phyloP scores from a whole-genome alignment of 2,888 invertebrate genomes.

The Fragum fragum region DNA sequence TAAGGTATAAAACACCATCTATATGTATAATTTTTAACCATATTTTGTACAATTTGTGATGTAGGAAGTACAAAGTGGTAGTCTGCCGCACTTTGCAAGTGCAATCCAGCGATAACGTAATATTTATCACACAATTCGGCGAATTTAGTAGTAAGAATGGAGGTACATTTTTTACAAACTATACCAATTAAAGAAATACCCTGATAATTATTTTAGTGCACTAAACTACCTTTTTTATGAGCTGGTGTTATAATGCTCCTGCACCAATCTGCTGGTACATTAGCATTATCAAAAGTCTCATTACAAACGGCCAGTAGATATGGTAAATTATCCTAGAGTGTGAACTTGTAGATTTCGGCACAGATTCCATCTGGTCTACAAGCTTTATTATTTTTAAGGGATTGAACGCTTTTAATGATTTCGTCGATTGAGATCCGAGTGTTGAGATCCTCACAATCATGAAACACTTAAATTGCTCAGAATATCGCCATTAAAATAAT shows the following conservation, averaged over 20 bases:
- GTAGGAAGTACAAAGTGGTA: no score
- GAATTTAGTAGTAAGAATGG: not conserved
- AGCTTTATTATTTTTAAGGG: not conserved
- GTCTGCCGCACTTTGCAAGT: no score
- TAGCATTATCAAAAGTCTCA: not conserved
- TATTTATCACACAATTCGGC: conserved; percentile 2
- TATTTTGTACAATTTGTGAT: no score
- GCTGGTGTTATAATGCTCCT: conserved; percentile 10
- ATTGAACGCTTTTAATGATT: not conserved
- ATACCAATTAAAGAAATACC: conserved; percentile 42
- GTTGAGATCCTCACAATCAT: conserved; percentile 4
- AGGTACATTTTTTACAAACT: conserved; percentile 26
- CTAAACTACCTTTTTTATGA: conserved; percentile 18
- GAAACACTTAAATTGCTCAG: not conserved
- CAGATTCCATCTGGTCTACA: conserved; percentile 13
- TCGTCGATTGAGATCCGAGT: not conserved
- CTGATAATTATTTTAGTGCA: conserved; percentile 37
- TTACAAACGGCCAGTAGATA: not conserved
- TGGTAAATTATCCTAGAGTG: not conserved
- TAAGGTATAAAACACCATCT: no score
- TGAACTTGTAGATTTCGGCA: conserved; percentile 3
- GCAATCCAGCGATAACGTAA: conserved; percentile 13
- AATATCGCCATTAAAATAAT: not conserved
- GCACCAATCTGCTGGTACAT: not conserved
- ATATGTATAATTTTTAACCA: no score